phyloP scores from a whole-genome alignment of 2,113 vertebrate species.

The Sphaerodactylus townsendi region DNA sequence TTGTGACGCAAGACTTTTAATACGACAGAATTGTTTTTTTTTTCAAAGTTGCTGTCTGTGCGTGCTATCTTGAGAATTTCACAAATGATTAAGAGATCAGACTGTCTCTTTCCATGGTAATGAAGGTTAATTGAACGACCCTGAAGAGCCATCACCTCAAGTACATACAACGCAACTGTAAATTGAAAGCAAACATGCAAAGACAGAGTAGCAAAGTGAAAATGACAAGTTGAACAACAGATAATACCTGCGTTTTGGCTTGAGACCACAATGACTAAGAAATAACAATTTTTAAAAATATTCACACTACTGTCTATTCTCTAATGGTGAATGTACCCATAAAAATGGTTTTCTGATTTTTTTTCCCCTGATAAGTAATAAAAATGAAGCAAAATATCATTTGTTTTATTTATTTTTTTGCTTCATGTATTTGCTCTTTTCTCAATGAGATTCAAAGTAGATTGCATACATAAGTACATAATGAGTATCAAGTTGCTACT shows the following conservation, averaged over 20 bases:
- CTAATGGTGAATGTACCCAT: too few species aligned
- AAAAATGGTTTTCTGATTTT: too few species aligned
- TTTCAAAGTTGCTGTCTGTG: constrained; percentile 9
- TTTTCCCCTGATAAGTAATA: too few species aligned
- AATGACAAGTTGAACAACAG: neutral
- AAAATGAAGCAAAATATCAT: too few species aligned
- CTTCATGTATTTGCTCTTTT: too few species aligned
- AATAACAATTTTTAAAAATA: too few species aligned
- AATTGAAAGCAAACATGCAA: constrained; percentile 30
- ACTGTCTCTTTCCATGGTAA: constrained; percentile 38
- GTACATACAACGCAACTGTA: constrained; percentile 25
- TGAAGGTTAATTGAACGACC: constrained; percentile 54
- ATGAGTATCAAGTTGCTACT: too few species aligned
- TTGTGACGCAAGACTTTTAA: constrained; percentile 14
- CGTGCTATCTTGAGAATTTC: constrained; percentile 17
- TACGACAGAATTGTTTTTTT: neutral
- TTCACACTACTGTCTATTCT: too few species aligned
- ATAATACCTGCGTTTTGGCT: neutral
- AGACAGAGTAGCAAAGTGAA: constrained; percentile 28
- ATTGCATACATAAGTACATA: too few species aligned
- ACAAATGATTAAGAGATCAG: constrained; percentile 50
- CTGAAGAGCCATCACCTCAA: constrained; percentile 31
- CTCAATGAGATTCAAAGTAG: too few species aligned
- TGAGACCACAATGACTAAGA: too few species aligned
- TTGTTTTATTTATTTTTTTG: too few species aligned